Conservation (phyloP, 2,113 vertebrate genomes). For the Dicaeum eximium region DNA sequence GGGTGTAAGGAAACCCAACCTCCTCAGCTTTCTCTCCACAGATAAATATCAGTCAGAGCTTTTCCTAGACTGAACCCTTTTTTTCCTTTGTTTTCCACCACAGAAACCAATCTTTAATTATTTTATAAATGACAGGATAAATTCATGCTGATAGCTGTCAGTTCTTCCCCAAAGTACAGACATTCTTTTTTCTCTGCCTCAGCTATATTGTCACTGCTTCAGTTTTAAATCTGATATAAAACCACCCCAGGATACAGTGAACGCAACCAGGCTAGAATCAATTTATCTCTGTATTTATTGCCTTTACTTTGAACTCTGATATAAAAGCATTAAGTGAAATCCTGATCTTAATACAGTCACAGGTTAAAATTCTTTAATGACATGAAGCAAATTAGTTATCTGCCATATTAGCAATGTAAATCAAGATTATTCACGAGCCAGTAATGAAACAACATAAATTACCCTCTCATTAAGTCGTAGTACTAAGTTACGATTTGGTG, state of each 20-base stretch:
- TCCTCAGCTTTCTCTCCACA: background rate
- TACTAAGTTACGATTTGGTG: background rate
- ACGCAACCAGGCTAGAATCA: background rate
- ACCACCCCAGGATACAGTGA: background rate
- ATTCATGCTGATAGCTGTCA: background rate
- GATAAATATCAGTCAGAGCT: background rate
- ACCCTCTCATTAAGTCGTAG: background rate
- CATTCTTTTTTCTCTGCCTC: background rate
- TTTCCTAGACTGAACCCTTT: background rate
- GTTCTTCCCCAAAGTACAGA: background rate
- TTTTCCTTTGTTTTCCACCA: background rate
- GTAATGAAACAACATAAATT: background rate
- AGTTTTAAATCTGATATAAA: background rate
- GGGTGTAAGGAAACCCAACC: fast-evolving
- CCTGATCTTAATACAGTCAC: background rate
- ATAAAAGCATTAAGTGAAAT: background rate
- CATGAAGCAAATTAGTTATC: background rate
- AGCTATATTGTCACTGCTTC: background rate
- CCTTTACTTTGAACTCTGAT: background rate
- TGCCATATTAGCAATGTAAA: background rate
- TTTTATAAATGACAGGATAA: background rate
- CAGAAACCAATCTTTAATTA: background rate
- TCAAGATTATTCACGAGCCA: background rate
- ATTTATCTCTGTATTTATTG: background rate
- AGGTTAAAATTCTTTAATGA: background rate